These are phyloP conservation scores for Trisateles emortualis DNA, from an alignment of 2,888 invertebrate genomes.

Conservation along the genomic window DNA sequence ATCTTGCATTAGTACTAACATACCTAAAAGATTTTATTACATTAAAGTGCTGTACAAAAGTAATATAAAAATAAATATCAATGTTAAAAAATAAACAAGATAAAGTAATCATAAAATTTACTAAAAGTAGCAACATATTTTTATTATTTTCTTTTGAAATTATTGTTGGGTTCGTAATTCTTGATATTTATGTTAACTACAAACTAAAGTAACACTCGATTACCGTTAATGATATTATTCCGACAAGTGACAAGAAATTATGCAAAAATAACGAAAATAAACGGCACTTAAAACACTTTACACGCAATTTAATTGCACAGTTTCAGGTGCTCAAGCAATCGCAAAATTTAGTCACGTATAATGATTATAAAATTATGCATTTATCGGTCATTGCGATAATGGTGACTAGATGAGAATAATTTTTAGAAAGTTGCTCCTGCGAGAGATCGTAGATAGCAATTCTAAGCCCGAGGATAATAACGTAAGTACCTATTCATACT, in stretches of 20 bases:
- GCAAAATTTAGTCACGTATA: conserved; percentile 25
- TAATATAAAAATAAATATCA: conserved; percentile 1
- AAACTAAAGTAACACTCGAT: conserved; percentile 47
- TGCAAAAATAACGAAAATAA: conserved; percentile 56
- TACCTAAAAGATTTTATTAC: background rate
- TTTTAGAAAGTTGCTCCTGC: conserved; percentile 63
- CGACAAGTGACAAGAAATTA: conserved; percentile 59
- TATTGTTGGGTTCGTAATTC: conserved; percentile 31
- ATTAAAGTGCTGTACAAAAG: background rate
- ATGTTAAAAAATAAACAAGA: conserved; percentile 24
- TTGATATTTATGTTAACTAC: conserved; percentile 40
- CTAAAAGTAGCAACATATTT: conserved; percentile 27
- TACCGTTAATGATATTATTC: conserved; percentile 55
- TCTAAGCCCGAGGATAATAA: conserved; percentile 43
- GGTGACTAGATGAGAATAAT: conserved; percentile 48
- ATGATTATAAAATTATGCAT: conserved; percentile 33
- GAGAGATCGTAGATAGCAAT: conserved; percentile 34
- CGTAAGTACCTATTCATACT: conserved; percentile 41
- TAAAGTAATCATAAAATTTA: conserved; percentile 36
- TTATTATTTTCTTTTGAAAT: conserved; percentile 24
- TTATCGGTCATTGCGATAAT: conserved; percentile 44
- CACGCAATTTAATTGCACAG: conserved; percentile 52
- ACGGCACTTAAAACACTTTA: conserved; percentile 58
- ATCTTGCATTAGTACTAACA: background rate
- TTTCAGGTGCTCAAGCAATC: conserved; percentile 30